Percentiles rank a stretch among this genome's conserved stretches.
These are phyloP conservation scores for Notospermus geniculatus DNA, from an alignment of 1,140 invertebrate genomes.

Conservation along the genomic window DNA sequence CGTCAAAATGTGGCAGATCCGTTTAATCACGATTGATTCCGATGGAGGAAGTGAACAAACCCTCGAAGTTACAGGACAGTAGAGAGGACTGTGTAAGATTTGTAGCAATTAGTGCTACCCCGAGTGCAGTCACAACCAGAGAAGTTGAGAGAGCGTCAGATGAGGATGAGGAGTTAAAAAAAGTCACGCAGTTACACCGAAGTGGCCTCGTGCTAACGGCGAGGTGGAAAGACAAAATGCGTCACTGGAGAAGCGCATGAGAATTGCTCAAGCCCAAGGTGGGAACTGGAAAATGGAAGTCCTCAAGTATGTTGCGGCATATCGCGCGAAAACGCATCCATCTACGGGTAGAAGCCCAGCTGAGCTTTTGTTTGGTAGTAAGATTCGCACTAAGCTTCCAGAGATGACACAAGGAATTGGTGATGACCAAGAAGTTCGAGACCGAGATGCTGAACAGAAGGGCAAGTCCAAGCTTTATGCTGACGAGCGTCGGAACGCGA, in stretches of 20 bases:
- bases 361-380: constrained; percentile 23
- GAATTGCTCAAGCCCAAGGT: constrained; percentile 15
- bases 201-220: background rate
- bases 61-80: background rate
- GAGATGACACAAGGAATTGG: constrained; percentile 1
- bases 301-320: constrained; percentile 14
- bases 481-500: constrained; percentile 10
- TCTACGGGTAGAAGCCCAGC: constrained; percentile 18
- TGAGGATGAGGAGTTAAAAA: constrained; percentile 12
- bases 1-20: constrained; percentile 10
- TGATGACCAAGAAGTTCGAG: constrained; percentile 11
- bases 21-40: constrained; percentile 10
- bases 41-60: background rate
- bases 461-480: constrained; percentile 18
- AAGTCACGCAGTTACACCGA: no score
- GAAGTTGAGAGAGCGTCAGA: constrained; percentile 16
- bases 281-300: constrained; percentile 20
- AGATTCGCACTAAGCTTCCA: constrained; percentile 26
- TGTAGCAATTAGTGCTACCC: constrained; percentile 2
- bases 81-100: constrained; percentile 15
- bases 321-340: constrained; percentile 14
- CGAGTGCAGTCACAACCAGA: constrained; percentile 12
- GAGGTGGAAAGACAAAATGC: background rate
- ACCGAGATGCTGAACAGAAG: constrained; percentile 22
- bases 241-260: background rate